Evolutionary conservation across 2,888 invertebrate genomes (phyloP).

Genomic region (Perdita meconis): DNA sequence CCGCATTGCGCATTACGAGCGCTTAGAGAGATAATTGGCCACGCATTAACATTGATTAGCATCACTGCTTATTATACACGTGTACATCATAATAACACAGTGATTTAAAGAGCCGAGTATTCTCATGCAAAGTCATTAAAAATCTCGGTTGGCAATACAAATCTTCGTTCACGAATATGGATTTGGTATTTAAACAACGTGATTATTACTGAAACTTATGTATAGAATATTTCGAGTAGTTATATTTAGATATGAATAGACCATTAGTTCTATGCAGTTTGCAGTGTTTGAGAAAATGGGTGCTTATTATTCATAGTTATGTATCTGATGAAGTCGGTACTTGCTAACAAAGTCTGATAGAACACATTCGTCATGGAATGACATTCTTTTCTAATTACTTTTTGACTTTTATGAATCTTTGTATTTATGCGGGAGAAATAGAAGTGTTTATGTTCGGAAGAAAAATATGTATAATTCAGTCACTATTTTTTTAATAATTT

Average conservation of each 20-base stretch:
- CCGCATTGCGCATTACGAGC: constrained; percentile 10
- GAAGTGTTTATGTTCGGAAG: no score
- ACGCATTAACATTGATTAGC: constrained; percentile 39
- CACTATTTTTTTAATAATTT: no score
- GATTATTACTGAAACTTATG: background rate
- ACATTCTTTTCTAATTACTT: no score
- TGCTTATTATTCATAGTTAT: background rate
- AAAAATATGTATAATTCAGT: no score
- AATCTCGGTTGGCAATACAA: constrained; percentile 15
- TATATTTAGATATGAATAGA: background rate
- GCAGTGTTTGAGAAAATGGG: background rate
- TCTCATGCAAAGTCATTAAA: constrained; percentile 35
- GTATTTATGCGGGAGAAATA: no score
- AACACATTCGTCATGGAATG: no score
- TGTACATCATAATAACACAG: constrained; percentile 15
- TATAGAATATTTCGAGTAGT: background rate
- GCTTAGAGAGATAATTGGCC: constrained; percentile 17
- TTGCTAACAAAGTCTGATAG: no score
- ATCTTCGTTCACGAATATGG: background rate
- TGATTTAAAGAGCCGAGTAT: constrained; percentile 28
- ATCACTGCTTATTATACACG: constrained; percentile 22
- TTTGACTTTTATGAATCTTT: no score
- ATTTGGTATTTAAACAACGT: background rate
- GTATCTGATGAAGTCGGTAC: background rate
- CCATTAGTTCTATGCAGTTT: background rate